Conservation (phyloP, 2,888 invertebrate genomes). For the Pseudoips prasinana region DNA sequence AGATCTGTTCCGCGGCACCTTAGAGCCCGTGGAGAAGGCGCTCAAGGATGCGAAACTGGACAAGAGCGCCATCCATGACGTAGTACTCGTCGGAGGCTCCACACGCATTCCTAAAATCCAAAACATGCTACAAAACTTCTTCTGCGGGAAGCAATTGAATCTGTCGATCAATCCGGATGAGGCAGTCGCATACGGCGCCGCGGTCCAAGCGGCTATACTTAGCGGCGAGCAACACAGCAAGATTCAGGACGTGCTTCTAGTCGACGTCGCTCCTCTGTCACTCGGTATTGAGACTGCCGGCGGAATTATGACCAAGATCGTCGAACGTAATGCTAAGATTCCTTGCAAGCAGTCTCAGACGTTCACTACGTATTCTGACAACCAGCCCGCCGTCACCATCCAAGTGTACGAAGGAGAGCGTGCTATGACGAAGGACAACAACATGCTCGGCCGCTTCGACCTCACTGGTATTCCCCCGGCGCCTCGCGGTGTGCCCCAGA, state of each 20-base stretch:
- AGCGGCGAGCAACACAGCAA: constrained; percentile 87
- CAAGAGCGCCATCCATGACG: constrained; percentile 88
- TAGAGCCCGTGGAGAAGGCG: no score
- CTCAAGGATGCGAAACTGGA: constrained; percentile 90
- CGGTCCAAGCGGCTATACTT: constrained; percentile 87
- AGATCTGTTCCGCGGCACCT: constrained; percentile 87
- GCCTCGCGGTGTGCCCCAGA: no score
- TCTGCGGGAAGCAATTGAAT: constrained; percentile 87
- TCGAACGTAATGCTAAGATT: constrained; percentile 89
- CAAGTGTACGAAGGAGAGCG: no score
- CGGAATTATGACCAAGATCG: constrained; percentile 89
- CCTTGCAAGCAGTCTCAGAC: constrained; percentile 86
- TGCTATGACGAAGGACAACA: constrained; percentile 91
- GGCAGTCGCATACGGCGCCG: constrained; percentile 90
- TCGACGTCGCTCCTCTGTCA: no score
- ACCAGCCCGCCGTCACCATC: constrained; percentile 89
- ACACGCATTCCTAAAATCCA: constrained; percentile 91
- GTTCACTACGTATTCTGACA: constrained; percentile 91
- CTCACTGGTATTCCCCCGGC: no score
- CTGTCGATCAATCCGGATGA: constrained; percentile 91
- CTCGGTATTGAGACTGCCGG: constrained; percentile 90
- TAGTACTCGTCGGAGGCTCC: constrained; percentile 91
- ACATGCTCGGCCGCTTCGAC: constrained; percentile 84
- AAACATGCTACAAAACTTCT: constrained; percentile 87
- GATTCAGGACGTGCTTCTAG: constrained; percentile 85